phyloP scores from a whole-genome alignment of 2,797 vertebrate species.

The Cottoperca gobio region DNA sequence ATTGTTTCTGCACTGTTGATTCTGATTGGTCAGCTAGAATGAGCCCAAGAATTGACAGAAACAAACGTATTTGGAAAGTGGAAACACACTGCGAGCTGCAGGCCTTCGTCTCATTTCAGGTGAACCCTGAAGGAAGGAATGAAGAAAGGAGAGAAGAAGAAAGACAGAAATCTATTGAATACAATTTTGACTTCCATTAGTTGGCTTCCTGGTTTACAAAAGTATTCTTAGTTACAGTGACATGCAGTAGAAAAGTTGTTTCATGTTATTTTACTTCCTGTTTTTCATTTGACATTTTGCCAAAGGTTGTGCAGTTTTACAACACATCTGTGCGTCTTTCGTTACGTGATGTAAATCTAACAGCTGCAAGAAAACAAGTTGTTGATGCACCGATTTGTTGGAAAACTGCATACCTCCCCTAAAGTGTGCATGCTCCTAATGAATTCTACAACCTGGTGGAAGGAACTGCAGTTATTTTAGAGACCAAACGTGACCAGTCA shows the following conservation, averaged over 20 bases:
- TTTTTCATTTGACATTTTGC: constrained; percentile 39
- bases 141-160: constrained; percentile 54
- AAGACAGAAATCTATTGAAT: constrained; percentile 37
- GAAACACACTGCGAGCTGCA: constrained; percentile 39
- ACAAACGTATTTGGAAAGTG: constrained; percentile 51
- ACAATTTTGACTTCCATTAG: constrained; percentile 22
- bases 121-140: constrained; percentile 51
- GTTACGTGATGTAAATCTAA: background rate
- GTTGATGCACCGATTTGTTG: constrained; percentile 29
- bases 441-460: constrained; percentile 50
- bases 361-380: background rate
- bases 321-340: constrained; percentile 28
- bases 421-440: constrained; percentile 63
- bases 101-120: constrained; percentile 64
- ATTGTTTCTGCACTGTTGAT: constrained; percentile 87
- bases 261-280: constrained; percentile 38
- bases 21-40: constrained; percentile 95
- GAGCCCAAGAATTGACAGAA: constrained; percentile 54
- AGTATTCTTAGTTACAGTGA: constrained; percentile 29
- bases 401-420: constrained; percentile 50
- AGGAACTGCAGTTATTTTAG: constrained; percentile 54
- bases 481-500: constrained; percentile 93
- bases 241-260: constrained; percentile 23
- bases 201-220: constrained; percentile 20
- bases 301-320: constrained; percentile 43